Conservation (phyloP, 2,888 invertebrate genomes). For the Tipula lateralis region DNA sequence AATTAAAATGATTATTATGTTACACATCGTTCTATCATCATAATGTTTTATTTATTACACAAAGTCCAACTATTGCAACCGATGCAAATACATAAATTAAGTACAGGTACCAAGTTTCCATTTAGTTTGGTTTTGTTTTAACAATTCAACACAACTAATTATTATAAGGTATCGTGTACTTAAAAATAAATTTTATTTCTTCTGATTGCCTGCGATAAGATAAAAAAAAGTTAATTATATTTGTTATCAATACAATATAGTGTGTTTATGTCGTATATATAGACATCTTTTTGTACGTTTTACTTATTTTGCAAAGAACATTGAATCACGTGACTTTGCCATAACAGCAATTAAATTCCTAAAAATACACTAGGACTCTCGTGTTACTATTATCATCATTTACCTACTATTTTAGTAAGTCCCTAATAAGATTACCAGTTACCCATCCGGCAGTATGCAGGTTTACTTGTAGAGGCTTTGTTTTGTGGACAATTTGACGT, state of each 20-base stretch:
- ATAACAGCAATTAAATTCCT: too few species aligned
- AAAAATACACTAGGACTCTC: too few species aligned
- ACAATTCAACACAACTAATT: neutral
- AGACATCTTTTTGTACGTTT: neutral
- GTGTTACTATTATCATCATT: too few species aligned
- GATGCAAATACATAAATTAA: neutral
- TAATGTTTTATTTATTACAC: neutral
- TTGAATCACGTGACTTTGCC: too few species aligned
- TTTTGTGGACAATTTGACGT: too few species aligned
- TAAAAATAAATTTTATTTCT: neutral
- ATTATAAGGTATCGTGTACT: neutral
- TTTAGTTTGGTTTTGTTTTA: neutral
- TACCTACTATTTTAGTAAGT: too few species aligned
- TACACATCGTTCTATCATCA: neutral
- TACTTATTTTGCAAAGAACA: too few species aligned
- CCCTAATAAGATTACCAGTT: too few species aligned
- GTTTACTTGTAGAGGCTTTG: too few species aligned
- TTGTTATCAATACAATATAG: neutral
- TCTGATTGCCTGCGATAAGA: neutral
- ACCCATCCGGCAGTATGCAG: too few species aligned
- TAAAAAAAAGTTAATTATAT: neutral
- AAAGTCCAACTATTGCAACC: neutral
- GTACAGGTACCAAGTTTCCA: neutral
- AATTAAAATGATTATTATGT: neutral
- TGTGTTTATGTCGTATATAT: too few species aligned